phyloP scores from a whole-genome alignment of 2,888 invertebrate species.

The Rhabditoides inermis region DNA sequence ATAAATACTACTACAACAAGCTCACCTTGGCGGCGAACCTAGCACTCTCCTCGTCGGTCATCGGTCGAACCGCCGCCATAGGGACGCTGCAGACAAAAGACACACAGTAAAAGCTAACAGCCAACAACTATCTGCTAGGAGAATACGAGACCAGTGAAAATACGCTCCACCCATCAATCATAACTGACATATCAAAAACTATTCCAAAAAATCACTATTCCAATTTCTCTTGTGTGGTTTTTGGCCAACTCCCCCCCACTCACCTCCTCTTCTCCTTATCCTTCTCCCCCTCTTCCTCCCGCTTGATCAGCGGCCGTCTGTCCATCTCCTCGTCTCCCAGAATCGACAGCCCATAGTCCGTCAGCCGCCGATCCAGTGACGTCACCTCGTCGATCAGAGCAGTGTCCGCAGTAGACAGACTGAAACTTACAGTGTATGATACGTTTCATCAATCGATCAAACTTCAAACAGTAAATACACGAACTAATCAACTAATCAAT shows the following conservation, averaged over 20 bases:
- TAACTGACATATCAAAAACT: too few relatives aligned
- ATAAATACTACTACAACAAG: too few relatives aligned
- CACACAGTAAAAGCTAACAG: background rate
- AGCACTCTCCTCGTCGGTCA: constrained; percentile 2
- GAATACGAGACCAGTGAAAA: too few relatives aligned
- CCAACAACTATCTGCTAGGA: too few relatives aligned
- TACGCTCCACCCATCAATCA: too few relatives aligned
- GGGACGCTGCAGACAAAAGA: background rate
- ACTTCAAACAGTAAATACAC: too few relatives aligned
- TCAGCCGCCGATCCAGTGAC: constrained; percentile 26
- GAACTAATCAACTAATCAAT: too few relatives aligned
- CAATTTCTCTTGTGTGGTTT: too few relatives aligned
- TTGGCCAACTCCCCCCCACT: background rate
- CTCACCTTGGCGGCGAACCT: background rate
- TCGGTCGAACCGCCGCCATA: constrained; percentile 7
- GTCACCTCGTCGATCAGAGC: constrained; percentile 19
- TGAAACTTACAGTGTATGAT: too few relatives aligned
- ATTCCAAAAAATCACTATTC: too few relatives aligned
- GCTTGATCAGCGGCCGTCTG: constrained; percentile 18
- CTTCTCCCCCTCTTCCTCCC: background rate
- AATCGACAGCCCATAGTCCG: constrained; percentile 27
- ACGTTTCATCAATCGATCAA: too few relatives aligned
- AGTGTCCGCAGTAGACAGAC: constrained; percentile 6
- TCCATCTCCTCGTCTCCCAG: constrained; percentile 24
- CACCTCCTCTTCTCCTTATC: background rate